Percentiles rank a stretch among this genome's conserved stretches.
These are phyloP conservation scores for Prionailurus bengalensis DNA, from an alignment of 2,113 vertebrate species.

Conservation along the genomic window DNA sequence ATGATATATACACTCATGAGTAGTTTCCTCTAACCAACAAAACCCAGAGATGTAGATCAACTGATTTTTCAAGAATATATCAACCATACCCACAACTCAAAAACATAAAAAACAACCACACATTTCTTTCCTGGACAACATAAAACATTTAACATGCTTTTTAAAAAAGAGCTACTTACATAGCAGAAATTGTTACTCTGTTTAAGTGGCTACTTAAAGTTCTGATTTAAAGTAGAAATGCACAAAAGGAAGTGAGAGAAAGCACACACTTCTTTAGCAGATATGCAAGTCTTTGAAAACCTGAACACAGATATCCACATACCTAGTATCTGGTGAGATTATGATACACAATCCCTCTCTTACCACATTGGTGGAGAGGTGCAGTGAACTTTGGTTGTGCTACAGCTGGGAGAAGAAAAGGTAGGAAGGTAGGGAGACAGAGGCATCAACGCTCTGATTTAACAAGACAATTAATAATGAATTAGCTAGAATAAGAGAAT, in stretches of 20 bases:
- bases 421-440: background rate
- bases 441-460: background rate
- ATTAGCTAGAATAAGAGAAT: background rate
- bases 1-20: background rate
- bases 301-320: background rate
- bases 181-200: background rate
- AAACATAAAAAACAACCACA: background rate
- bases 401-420: background rate
- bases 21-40: slow-evolving; percentile 5
- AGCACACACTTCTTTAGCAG: background rate
- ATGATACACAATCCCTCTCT: background rate
- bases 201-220: background rate
- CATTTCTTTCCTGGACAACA: background rate
- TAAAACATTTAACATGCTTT: background rate
- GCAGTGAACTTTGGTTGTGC: background rate
- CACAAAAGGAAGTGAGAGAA: background rate
- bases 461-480: background rate
- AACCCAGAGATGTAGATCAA: background rate
- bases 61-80: background rate
- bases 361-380: background rate
- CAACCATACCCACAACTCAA: background rate
- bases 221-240: slow-evolving; percentile 21
- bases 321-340: background rate
- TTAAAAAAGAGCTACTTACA: background rate
- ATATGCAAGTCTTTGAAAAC: background rate